phyloP scores from a whole-genome alignment of 2,113 vertebrate genomes.

The Rattus rattus region DNA sequence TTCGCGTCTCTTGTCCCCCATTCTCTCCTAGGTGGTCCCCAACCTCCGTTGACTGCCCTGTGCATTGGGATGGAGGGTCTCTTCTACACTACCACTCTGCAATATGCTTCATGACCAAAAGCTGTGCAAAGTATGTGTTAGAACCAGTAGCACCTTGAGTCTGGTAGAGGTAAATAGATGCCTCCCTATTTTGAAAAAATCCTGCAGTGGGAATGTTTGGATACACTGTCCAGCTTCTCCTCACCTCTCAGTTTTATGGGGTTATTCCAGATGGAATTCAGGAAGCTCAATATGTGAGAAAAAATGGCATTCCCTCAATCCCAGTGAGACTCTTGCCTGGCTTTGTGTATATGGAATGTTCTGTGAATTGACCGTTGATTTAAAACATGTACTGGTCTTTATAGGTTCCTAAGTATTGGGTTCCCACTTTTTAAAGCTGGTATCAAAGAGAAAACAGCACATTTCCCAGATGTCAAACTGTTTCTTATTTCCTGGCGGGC shows the following conservation, averaged over 20 bases:
- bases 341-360: conserved; percentile 19
- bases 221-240: not conserved
- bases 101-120: not conserved
- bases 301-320: conserved; percentile 13
- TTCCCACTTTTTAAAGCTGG: conserved; percentile 36
- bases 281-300: not conserved
- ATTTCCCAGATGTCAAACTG: conserved; percentile 56
- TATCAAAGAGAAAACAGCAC: conserved; percentile 61
- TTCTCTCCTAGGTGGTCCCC: too few species aligned
- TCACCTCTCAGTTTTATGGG: not conserved
- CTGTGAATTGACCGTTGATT: conserved; percentile 2
- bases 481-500: conserved; percentile 43
- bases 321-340: not conserved
- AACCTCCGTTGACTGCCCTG: too few species aligned
- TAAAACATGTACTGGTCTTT: not conserved
- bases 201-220: not conserved
- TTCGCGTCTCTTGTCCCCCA: too few species aligned
- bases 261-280: not conserved
- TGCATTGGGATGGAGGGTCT: not conserved
- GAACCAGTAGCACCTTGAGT: not conserved
- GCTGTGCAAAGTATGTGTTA: not conserved
- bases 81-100: not conserved
- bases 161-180: not conserved
- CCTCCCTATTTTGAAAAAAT: not conserved
- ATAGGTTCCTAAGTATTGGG: not conserved